Base-by-base conservation (phyloP, 1,140 invertebrate species). In the Pseudobourletiella spinata region DNA sequence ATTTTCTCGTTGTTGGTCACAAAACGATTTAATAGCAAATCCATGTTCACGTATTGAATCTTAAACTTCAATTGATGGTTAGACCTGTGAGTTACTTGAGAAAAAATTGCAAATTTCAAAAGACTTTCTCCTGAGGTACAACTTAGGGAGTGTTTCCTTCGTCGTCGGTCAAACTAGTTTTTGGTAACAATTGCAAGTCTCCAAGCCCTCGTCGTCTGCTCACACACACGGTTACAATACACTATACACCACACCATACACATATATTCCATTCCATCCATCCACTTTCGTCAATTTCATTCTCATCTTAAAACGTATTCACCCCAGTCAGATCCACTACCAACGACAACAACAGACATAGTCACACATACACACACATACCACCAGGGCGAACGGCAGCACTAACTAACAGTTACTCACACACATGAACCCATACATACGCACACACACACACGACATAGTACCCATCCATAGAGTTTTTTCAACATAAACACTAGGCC, bases 81-180 rank as follows among this genome's bases (percentile, higher is more conserved):
- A 55, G 52, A 55, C 52, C 32, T 35, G 52, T 55, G 32, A 55
- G 52, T 55, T 55, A 55, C 52, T 55, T 55, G 52, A 55, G 52
- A 55, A 55, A 55, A 55, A 55, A 55, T 55, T 55, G 32, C 32
- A 35, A 32, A 32, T 55, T 55, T 55, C 52, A 11, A 39, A 55
- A 55, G 52, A 55, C 52, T 55, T 55, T 55, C 52, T 55, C 52
- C n/a, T n/a, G n/a, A n/a, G n/a, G n/a, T n/a, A n/a, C n/a, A n/a
- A n/a, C n/a, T 39, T 32, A 18, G 52, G 52, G 52, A 55, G 52
- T 55, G 52, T 55, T 55, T 55, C n/a, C n/a, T n/a, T n/a, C n/a
- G n/a, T n/a, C n/a, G n/a, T n/a, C n/a, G 52, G 52, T 55, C 52
- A 55, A 55, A 55, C 52, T 55, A 55, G 52, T 55, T 55, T 55